Evolutionary conservation across 2,113 vertebrate genomes (phyloP), one percentile per base, ranked within the genome.

Genomic region (Callochromis pleurospilus): DNA sequence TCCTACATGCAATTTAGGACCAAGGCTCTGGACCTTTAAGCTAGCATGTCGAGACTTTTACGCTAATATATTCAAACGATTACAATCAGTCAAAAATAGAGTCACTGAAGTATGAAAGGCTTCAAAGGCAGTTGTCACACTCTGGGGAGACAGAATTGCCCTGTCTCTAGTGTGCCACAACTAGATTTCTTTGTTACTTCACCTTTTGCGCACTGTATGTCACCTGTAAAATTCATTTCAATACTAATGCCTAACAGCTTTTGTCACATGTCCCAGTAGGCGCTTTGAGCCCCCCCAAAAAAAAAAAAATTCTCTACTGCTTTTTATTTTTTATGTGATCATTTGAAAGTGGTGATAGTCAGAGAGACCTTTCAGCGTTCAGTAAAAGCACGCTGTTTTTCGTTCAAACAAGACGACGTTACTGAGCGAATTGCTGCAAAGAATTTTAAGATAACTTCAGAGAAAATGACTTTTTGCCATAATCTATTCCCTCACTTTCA

Each of bases 171-270:
- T 29, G 56, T 83, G 58, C 54, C 56, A 58, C 81, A 90, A 88
- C 87, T 68, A 53, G 51, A 75, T 79, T 86, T 89, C 89, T 88
- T 82, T 90, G 79, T 88, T 45, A 40, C 31, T 17, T 24, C 31
- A 84, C 81, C 91, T 92, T 93, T 94, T 94, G 89, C 93, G 84
- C 29, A 9, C 40, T 19, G 86, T 19, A 86, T 68, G 84, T 89
- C 93, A 93, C 90, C 93, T 94, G 92, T 92, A 88, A 94, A 95
- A 92, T 79, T 85, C 53, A 89, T 94, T 94, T 93, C 65, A 93
- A 93, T 92, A 60, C 80, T 90, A 88, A 91, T 88, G 86, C 79
- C 54, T 79, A 58, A 40, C 38, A 77, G 85, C 88, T 56, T 88
- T 91, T 89, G 89, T 92, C 40, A 38, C 51, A 36, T 26, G 85